A percentile compares a stretch with the other conserved stretches of the same genome.
Conservation (phyloP, 2,797 vertebrate species). For the Gila robusta region DNA sequence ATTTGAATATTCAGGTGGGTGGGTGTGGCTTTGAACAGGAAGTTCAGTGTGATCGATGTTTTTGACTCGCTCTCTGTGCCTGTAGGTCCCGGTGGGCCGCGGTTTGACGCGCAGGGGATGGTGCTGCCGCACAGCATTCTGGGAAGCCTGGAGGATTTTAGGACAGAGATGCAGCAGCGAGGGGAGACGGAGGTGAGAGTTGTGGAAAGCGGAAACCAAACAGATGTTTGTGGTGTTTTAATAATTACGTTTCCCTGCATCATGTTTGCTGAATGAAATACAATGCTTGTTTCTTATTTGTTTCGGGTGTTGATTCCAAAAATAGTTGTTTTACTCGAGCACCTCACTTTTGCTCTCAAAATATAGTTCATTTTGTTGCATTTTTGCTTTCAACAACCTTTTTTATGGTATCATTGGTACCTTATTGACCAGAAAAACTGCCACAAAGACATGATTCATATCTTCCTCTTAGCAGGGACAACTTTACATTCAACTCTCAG, state of each 20-base stretch:
- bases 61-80: not conserved
- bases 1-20: constrained; percentile 76
- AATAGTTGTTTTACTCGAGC: not conserved
- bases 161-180: constrained; percentile 80
- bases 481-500: not conserved
- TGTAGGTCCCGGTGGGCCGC: constrained; percentile 70
- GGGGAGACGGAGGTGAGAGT: constrained; percentile 81
- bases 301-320: not conserved
- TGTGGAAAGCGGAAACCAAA: not conserved
- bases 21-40: not conserved
- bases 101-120: constrained; percentile 73
- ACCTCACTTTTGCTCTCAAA: not conserved
- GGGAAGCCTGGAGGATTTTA: constrained; percentile 87
- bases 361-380: not conserved
- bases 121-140: constrained; percentile 89
- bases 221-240: not conserved
- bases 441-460: not conserved
- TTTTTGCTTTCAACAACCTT: not conserved
- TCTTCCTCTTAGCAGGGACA: not conserved
- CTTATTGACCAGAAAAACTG: not conserved
- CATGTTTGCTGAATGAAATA: not conserved
- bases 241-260: not conserved
- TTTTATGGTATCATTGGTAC: not conserved
- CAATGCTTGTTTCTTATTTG: not conserved
- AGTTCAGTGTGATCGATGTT: not conserved